Evolutionary conservation across 2,797 vertebrate species (phyloP).

Genomic region (Anas acuta): DNA sequence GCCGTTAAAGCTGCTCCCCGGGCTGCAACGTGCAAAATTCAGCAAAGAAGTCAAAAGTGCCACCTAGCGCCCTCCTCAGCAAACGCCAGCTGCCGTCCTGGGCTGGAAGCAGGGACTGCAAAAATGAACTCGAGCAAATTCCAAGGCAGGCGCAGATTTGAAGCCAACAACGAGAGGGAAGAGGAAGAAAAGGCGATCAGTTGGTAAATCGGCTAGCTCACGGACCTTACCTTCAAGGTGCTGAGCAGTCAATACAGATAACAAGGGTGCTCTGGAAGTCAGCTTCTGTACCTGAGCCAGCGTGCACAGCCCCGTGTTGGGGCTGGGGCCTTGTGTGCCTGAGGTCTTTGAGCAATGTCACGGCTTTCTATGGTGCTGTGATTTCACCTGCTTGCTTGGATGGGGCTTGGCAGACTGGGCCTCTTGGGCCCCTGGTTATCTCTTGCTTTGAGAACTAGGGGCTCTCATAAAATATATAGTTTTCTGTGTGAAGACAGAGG

Average conservation of each 20-base stretch:
- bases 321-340: no score
- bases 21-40: no score
- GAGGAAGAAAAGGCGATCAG: neutral
- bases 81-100: constrained; percentile 3
- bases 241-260: neutral
- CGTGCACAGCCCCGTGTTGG: neutral
- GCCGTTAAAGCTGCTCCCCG: fast-evolving
- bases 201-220: fast-evolving
- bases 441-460: neutral
- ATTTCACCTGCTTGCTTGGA: fast-evolving
- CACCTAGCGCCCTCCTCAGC: constrained; percentile 63
- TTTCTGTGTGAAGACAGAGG: neutral
- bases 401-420: neutral
- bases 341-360: no score
- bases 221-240: neutral
- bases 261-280: neutral
- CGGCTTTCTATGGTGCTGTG: fast-evolving
- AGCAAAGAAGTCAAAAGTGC: constrained; percentile 40
- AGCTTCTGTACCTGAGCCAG: neutral
- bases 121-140: neutral
- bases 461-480: neutral
- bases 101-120: neutral
- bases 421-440: fast-evolving
- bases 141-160: neutral
- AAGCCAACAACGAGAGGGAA: neutral